These are phyloP conservation scores for Ridgeia piscesae DNA, from an alignment of 1,140 invertebrate genomes.

Conservation along the genomic window DNA sequence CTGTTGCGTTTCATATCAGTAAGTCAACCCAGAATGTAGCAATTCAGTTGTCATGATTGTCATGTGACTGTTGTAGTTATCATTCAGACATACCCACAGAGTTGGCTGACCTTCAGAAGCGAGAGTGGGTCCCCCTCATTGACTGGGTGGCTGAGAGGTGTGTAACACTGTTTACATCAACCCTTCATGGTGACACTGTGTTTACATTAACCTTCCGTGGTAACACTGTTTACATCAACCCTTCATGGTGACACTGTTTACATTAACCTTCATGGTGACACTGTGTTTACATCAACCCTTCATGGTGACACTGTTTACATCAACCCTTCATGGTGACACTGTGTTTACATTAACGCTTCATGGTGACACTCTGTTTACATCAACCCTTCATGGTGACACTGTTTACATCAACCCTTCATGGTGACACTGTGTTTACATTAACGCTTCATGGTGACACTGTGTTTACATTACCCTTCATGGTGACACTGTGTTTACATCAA, in stretches of 20 bases:
- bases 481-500: no score
- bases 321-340: constrained; percentile 18
- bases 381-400: not conserved
- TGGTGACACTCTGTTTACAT: not conserved
- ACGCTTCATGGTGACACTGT: no score
- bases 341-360: not conserved
- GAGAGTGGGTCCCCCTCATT: constrained; percentile 85
- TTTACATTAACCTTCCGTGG: no score
- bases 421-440: no score
- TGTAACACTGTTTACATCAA: constrained; percentile 16
- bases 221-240: no score
- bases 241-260: not conserved
- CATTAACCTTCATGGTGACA: constrained; percentile 18
- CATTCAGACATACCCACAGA: constrained; percentile 47
- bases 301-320: constrained; percentile 13
- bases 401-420: no score
- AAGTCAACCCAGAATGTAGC: not conserved
- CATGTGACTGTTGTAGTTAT: constrained; percentile 41
- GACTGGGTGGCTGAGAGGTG: constrained; percentile 75
- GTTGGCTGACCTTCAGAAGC: constrained; percentile 72
- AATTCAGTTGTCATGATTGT: no score
- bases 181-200: not conserved
- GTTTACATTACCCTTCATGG: no score
- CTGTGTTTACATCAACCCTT: constrained; percentile 7
- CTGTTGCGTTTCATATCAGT: no score